Evolutionary conservation across 2,888 invertebrate species (phyloP), one percentile per base, ranked within the genome.

Genomic region (Incurvaria masculella): DNA sequence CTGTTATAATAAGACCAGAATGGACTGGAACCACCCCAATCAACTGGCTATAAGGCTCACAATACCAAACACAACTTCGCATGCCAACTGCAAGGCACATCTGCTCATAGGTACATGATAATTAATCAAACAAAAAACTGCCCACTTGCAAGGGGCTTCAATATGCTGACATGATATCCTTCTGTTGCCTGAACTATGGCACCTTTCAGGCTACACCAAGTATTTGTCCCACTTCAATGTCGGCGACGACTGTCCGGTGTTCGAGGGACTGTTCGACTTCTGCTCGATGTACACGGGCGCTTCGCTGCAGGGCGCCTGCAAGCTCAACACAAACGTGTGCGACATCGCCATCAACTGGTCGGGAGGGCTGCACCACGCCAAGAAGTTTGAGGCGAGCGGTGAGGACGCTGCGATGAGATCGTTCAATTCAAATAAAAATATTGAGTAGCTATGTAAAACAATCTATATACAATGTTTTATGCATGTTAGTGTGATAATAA

Each of bases 291-390:
- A 98, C 64, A 97, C 99, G 0, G 99, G 99, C 0, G 99, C 98
- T 0, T 97, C 97, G 0, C 70, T 99, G 44, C 97, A 98, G 66
- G 97, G 97, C 17, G 97, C 98, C 0, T 92, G 94, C 70, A 95
- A 97, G 65, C 69, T 99, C 0, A 99, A 98, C 64, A 94, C 95
- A 60, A 90, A 94, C 63, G 88, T 88, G 54, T 94, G 94, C 69
- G 98, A 99, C 70, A 97, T 99, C 54, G 98, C 98, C 11, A 91
- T 99, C 39, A 99, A 99, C 69, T 99, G 99, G 99, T 94, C 97
- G 1, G 98, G 99, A 8, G 99, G 99, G 0, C 74, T 99, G 46
- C 99, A 99, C 82, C 99, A 99, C 74, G 99, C 99, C 0, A 99
- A 99, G 69, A 99, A 98, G 68, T 97, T 93, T 73, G 97, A 97